Conservation (phyloP, 2,888 invertebrate species). For the Drosophila lacicola region DNA sequence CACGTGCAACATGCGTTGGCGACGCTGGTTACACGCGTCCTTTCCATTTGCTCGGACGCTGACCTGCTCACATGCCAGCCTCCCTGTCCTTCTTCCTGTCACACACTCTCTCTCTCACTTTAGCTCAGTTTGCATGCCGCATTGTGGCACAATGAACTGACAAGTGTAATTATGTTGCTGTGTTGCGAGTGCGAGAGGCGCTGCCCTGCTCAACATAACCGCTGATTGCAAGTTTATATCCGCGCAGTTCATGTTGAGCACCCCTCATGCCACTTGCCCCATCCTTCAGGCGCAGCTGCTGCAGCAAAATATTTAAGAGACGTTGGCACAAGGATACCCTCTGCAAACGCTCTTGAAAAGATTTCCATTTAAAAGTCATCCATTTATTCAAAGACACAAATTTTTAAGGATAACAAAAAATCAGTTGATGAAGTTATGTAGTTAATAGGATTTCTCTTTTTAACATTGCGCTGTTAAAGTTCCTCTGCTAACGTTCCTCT, state of each 20-base stretch:
- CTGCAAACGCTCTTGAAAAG: too few species aligned
- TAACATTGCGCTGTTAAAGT: not conserved
- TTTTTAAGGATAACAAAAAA: too few species aligned
- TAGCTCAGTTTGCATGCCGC: slow-evolving; percentile 38
- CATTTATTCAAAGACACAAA: too few species aligned
- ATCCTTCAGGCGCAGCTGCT: not conserved
- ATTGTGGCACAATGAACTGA: slow-evolving; percentile 79
- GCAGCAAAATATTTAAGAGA: slow-evolving; percentile 3
- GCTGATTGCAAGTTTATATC: slow-evolving; percentile 76
- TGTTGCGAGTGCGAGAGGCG: slow-evolving; percentile 35
- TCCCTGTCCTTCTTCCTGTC: not conserved
- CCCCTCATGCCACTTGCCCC: slow-evolving; percentile 29
- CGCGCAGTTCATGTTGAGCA: slow-evolving; percentile 54
- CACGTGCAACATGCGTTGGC: slow-evolving; percentile 64
- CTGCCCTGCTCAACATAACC: slow-evolving; percentile 63
- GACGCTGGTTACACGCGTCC: slow-evolving; percentile 37
- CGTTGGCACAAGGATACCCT: slow-evolving; percentile 25
- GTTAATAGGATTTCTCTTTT: not conserved
- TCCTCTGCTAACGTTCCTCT: not conserved
- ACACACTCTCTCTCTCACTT: slow-evolving; percentile 3
- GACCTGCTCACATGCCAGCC: slow-evolving; percentile 32
- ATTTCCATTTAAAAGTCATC: too few species aligned
- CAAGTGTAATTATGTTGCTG: slow-evolving; percentile 78
- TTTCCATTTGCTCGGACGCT: slow-evolving; percentile 40
- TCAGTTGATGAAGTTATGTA: too few species aligned